phyloP scores from a whole-genome alignment of 2,797 vertebrate genomes.

The Threskiornis aethiopicus region DNA sequence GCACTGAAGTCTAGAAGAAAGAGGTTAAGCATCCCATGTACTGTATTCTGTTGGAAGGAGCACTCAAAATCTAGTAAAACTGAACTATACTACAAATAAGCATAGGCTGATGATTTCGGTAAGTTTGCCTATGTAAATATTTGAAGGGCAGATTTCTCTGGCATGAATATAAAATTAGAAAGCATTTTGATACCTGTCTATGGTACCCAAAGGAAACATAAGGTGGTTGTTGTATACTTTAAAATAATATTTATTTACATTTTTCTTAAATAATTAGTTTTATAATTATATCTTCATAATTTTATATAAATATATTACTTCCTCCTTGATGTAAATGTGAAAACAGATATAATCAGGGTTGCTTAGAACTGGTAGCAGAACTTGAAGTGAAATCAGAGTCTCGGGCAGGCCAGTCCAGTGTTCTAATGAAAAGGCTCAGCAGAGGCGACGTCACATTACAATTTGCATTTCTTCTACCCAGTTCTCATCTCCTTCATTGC shows the following conservation, averaged over 20 bases:
- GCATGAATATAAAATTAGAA: neutral
- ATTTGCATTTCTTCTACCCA: neutral
- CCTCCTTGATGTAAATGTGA: neutral
- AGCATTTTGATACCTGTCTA: neutral
- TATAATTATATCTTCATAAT: too few species aligned
- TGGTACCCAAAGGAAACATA: neutral
- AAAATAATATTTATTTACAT: neutral
- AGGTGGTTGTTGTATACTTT: neutral
- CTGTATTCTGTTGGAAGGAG: neutral
- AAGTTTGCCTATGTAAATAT: neutral
- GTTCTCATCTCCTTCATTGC: neutral
- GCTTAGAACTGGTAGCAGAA: neutral
- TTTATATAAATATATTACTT: neutral
- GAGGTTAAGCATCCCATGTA: neutral
- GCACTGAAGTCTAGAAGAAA: neutral
- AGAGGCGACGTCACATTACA: neutral
- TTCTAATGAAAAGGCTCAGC: neutral
- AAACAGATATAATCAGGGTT: neutral
- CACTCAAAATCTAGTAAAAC: neutral
- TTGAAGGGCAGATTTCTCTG: neutral
- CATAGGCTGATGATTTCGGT: neutral
- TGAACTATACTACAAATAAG: neutral
- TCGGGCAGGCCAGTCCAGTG: neutral
- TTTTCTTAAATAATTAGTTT: neutral
- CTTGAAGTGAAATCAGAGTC: neutral